These are phyloP conservation scores for Nasonia vitripennis DNA, from an alignment of 1,140 invertebrate species.

Conservation along the genomic window DNA sequence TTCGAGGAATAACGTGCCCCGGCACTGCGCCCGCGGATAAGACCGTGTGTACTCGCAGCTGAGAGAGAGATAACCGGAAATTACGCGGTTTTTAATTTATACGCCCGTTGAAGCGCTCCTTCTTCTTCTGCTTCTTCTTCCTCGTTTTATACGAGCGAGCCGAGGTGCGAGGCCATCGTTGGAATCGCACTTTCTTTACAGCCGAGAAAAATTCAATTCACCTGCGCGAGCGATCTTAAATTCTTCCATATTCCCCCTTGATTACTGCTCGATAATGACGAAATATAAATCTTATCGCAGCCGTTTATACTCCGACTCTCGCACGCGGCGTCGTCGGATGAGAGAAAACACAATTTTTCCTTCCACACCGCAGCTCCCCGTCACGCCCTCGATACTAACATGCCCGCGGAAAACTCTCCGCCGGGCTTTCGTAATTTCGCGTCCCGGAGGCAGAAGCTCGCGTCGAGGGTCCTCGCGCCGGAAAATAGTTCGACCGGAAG, in stretches of 20 bases:
- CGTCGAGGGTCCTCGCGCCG: conserved; percentile 11
- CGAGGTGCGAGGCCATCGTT: not conserved
- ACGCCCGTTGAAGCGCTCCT: not conserved
- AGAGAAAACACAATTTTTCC: too few species aligned
- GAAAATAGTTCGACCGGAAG: conserved; percentile 31
- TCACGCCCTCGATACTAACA: conserved; percentile 17
- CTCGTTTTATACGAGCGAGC: not conserved
- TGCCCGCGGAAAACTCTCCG: not conserved
- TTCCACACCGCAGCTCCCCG: not conserved
- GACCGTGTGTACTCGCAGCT: too few species aligned
- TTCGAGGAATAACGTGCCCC: not conserved
- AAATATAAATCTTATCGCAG: not conserved
- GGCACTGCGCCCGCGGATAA: too few species aligned
- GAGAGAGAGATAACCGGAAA: not conserved
- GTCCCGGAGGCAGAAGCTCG: not conserved
- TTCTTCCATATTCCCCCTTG: not conserved
- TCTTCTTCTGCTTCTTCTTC: too few species aligned
- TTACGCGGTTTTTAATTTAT: not conserved
- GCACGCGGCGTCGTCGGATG: not conserved
- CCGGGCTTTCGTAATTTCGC: conserved; percentile 38
- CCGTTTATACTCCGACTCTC: not conserved
- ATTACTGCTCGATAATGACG: not conserved
- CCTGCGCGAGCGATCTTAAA: not conserved
- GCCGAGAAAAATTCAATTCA: not conserved
- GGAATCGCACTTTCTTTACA: not conserved